Conservation (phyloP, 2,113 vertebrate species). For the Aegithalos caudatus region DNA sequence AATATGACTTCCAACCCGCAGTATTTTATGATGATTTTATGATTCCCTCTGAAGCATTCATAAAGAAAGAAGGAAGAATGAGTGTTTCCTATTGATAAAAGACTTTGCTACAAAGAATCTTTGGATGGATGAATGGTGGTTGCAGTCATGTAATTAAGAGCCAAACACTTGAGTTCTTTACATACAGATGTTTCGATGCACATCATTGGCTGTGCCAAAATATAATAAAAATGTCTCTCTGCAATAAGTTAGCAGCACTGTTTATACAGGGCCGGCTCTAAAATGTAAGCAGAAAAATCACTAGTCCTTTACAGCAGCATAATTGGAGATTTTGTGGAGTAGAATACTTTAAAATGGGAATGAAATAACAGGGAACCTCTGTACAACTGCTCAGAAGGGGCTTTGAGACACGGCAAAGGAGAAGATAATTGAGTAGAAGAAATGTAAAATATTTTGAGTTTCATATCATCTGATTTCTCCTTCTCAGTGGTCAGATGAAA, state of each 20-base stretch:
- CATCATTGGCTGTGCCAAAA: background rate
- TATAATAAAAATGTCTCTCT: background rate
- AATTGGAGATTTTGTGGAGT: background rate
- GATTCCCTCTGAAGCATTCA: background rate
- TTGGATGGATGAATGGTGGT: background rate
- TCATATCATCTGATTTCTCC: background rate
- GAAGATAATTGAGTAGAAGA: background rate
- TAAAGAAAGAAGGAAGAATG: constrained; percentile 3
- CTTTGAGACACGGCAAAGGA: background rate
- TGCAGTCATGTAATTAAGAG: background rate
- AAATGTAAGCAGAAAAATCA: background rate
- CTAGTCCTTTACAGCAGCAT: background rate
- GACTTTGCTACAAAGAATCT: background rate
- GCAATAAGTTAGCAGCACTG: background rate
- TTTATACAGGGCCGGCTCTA: background rate
- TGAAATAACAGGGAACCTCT: background rate
- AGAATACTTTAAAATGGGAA: background rate
- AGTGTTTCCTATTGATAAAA: background rate
- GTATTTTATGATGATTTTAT: background rate
- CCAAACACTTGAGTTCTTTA: background rate
- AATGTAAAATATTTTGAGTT: background rate
- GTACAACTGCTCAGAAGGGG: background rate
- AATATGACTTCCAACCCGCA: background rate
- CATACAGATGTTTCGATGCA: background rate
- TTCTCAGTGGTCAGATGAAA: background rate